phyloP scores from a whole-genome alignment of 2,113 vertebrate species.

The Phyllopteryx taeniolatus region DNA sequence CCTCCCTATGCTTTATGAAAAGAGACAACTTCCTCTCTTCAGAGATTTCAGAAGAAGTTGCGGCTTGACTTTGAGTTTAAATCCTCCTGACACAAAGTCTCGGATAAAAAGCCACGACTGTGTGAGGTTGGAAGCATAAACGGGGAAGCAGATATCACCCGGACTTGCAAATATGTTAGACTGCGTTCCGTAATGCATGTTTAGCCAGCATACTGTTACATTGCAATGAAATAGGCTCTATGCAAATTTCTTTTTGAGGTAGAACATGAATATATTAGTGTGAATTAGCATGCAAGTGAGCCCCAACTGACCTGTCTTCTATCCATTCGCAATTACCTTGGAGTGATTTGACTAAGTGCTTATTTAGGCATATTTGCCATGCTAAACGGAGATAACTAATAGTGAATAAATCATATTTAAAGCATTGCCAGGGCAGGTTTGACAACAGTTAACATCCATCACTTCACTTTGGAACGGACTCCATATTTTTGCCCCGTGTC shows the following conservation, averaged over 20 bases:
- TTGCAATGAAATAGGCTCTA: background rate
- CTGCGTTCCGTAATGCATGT: background rate
- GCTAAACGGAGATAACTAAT: slow-evolving; percentile 8
- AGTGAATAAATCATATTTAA: background rate
- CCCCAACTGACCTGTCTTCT: background rate
- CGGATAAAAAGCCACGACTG: slow-evolving; percentile 7
- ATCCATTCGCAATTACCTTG: slow-evolving; percentile 4
- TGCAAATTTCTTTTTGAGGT: slow-evolving; percentile 6
- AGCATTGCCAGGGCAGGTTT: background rate
- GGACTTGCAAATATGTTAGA: background rate
- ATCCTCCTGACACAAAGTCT: slow-evolving; percentile 9
- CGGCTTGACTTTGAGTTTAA: slow-evolving; percentile 7
- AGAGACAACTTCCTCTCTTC: slow-evolving; percentile 12
- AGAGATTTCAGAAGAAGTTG: slow-evolving; percentile 6
- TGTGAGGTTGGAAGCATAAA: slow-evolving; percentile 1
- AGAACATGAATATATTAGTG: slow-evolving; percentile 2
- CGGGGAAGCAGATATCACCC: slow-evolving; percentile 1
- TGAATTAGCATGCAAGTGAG: background rate
- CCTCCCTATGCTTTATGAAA: slow-evolving; percentile 2
- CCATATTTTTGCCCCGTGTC: slow-evolving; percentile 19
- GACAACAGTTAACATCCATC: background rate
- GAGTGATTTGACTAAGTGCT: slow-evolving; percentile 10
- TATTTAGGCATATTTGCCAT: background rate
- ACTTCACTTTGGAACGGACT: slow-evolving; percentile 14
- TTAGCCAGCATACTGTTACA: background rate